Evolutionary conservation across 37 sponge, comb jelly and placozoan genomes (phyloP), one percentile per base, ranked within the genome.

Genomic region (Aphrocallistes beatrix): DNA sequence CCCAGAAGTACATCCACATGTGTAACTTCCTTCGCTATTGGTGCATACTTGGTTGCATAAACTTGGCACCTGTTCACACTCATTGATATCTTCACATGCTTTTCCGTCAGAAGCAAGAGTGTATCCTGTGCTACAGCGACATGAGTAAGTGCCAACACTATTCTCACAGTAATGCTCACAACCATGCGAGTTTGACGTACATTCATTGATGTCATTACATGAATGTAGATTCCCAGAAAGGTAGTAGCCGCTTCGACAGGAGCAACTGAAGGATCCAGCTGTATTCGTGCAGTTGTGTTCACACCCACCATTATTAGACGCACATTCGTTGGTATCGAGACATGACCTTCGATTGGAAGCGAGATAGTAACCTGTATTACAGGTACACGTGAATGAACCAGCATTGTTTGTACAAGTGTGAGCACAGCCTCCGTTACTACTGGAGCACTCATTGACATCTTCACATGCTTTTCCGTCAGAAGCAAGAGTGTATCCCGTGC

Each of bases 401-500:
- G 1, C 1, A 28, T 32, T 82, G 9, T 82, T 82, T 32, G 38
- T 38, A 82, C 83, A 82, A 28, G 37, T 8, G 37, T 82, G 83
- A 23, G 36, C 38, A 82, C 83, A 82, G 6, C 83, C 83, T 28
- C 83, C 83, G 37, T 32, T 82, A 47, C 49, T 17, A 17, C 17
- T 47, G 17, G 49, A 47, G 17, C 49, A 47, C 49, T 47, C 49
- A 17, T 47, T 47, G 17, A 47, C 16, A 85, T 81, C 91, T 50
- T 38, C 37, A 39, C 91, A 91, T 0, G 38, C 17, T 30, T 51
- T 48, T 19, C 86, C 86, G 50, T 87, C 32, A 39, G 83, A 50
- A n/a, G n/a, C n/a, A 0, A 86, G 81, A 0, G 37, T 38, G 30
- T 38, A 91, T 0, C 91, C 91, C 83, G 51, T 39, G 23, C n/a